These are phyloP conservation scores for Metaphire vulgaris DNA, from an alignment of 1,140 invertebrate species.

Conservation along the genomic window DNA sequence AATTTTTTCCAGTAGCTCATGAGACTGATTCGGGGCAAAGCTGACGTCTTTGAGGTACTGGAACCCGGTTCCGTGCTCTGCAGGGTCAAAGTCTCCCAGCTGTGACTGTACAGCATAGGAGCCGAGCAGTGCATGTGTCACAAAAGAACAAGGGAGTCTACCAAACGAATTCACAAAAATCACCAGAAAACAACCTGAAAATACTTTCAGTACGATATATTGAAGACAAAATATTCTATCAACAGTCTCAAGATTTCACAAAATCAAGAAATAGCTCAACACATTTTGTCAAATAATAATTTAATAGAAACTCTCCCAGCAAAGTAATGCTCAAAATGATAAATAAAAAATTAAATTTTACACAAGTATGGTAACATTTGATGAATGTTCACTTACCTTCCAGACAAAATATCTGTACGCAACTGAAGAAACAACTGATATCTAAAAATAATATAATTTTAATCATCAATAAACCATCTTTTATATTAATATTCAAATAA, in stretches of 20 bases:
- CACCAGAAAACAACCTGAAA: no score
- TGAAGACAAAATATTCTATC: slow-evolving; percentile 25
- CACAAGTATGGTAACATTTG: neutral
- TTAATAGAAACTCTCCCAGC: no score
- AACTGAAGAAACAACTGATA: slow-evolving; percentile 94
- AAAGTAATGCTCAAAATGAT: no score
- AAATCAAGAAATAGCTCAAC: no score
- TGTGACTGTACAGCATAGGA: slow-evolving; percentile 96
- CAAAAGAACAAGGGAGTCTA: slow-evolving; percentile 62
- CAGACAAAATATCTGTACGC: slow-evolving; percentile 82
- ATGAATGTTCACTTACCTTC: slow-evolving; percentile 61
- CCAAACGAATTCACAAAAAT: no score
- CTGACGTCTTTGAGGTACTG: slow-evolving; percentile 82
- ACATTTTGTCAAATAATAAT: no score
- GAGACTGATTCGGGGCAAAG: slow-evolving; percentile 74
- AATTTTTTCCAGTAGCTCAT: slow-evolving; percentile 86
- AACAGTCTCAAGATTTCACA: neutral
- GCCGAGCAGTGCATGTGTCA: slow-evolving; percentile 90
- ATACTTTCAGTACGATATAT: no score
- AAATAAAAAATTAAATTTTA: neutral
- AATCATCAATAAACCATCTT: no score
- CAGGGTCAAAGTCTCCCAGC: slow-evolving; percentile 85
- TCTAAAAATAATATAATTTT: slow-evolving; percentile 56
- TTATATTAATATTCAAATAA: no score
- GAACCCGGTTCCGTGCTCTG: slow-evolving; percentile 63